phyloP scores from a whole-genome alignment of 1,140 invertebrate genomes.

The Harlomillsia oculata region DNA sequence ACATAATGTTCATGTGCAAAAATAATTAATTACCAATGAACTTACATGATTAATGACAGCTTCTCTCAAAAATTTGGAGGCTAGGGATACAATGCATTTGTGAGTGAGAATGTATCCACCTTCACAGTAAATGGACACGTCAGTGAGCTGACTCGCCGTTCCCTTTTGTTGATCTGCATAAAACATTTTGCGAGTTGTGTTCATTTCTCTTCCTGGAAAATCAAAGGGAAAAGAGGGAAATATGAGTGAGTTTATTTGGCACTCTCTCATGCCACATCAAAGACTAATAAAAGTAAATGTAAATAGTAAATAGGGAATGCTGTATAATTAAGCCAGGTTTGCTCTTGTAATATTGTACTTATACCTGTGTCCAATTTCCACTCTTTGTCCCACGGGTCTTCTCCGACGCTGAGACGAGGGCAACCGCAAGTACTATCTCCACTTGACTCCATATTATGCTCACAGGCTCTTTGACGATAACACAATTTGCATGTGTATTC shows the following conservation, averaged over 20 bases:
- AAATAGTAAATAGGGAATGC: not conserved
- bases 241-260: not conserved
- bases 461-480: not conserved
- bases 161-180: slow-evolving; percentile 7
- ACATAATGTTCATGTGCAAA: not conserved
- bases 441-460: not conserved
- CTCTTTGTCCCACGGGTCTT: not conserved
- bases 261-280: not conserved
- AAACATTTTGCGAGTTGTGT: not conserved
- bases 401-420: too few species aligned
- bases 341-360: too few species aligned
- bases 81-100: not conserved
- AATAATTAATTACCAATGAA: not conserved
- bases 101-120: slow-evolving; percentile 1
- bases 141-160: not conserved
- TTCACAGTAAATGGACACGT: slow-evolving; percentile 2
- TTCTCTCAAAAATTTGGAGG: not conserved
- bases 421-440: not conserved
- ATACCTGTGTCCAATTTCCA: not conserved
- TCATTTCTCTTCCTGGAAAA: not conserved
- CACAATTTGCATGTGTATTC: not conserved
- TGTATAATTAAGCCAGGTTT: not conserved
- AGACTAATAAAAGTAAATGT: not conserved
- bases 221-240: not conserved
- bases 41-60: not conserved